These are phyloP conservation scores for Acrobasis repandana DNA, from an alignment of 2,888 invertebrate genomes.

Conservation along the genomic window DNA sequence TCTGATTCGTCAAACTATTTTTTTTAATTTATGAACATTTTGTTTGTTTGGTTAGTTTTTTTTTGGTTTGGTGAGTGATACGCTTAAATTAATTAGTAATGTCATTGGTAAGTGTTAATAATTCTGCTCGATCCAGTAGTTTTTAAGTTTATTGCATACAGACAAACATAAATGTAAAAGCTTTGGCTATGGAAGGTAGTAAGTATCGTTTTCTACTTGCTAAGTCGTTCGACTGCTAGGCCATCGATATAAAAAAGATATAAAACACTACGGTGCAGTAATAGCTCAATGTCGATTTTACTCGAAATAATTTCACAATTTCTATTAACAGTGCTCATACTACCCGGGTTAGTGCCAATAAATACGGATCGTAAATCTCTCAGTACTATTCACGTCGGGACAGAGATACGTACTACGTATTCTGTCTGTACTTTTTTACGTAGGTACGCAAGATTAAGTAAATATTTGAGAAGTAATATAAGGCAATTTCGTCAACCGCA, in stretches of 20 bases:
- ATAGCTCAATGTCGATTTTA: constrained; percentile 1
- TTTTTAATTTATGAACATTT: too few relatives aligned
- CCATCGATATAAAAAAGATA: constrained; percentile 9
- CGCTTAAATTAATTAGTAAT: too few relatives aligned
- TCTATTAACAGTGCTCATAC: constrained; percentile 8
- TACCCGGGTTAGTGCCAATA: constrained; percentile 1
- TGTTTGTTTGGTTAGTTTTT: too few relatives aligned
- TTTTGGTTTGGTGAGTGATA: too few relatives aligned
- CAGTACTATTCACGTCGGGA: background rate
- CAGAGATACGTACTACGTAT: background rate
- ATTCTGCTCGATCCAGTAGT: too few relatives aligned
- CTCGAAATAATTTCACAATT: constrained; percentile 6
- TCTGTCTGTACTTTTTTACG: constrained; percentile 2
- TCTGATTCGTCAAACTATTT: too few relatives aligned
- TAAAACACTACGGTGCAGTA: background rate
- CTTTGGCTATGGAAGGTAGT: too few relatives aligned
- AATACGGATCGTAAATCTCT: constrained; percentile 8
- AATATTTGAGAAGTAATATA: background rate
- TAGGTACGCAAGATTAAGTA: background rate
- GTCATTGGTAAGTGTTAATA: too few relatives aligned
- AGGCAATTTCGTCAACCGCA: too few relatives aligned
- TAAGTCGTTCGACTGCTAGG: background rate
- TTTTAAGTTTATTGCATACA: too few relatives aligned
- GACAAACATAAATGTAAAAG: too few relatives aligned
- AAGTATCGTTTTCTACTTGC: background rate